These are phyloP conservation scores for Brachionus plicatilis DNA, from an alignment of 1,140 invertebrate species.

Conservation along the genomic window DNA sequence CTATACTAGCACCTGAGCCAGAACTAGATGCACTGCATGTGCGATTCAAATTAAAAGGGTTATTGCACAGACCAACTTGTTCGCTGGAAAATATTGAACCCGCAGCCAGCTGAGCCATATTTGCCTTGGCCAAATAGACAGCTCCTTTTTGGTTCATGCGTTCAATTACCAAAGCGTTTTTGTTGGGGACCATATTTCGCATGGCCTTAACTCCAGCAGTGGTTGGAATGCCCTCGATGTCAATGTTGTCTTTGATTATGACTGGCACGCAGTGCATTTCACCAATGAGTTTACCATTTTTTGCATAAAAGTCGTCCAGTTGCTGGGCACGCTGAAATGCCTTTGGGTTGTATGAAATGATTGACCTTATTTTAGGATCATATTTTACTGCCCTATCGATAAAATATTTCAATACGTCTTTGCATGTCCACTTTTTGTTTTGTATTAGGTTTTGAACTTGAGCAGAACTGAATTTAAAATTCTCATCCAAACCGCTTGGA, in stretches of 20 bases:
- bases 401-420: not conserved
- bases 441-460: not conserved
- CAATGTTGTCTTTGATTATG: conserved; percentile 12
- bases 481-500: not conserved
- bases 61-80: not conserved
- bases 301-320: not conserved
- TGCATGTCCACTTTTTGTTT: not conserved
- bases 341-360: not conserved
- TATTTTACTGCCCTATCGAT: not conserved
- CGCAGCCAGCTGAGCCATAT: not conserved
- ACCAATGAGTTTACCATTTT: not conserved
- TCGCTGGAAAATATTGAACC: not conserved
- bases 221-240: not conserved
- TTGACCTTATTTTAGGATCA: not conserved
- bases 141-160: not conserved
- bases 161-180: not conserved
- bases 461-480: not conserved
- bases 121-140: not conserved
- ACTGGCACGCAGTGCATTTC: conserved; percentile 20
- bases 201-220: not conserved
- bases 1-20: conserved; percentile 1
- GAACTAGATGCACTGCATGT: not conserved
- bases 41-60: not conserved
- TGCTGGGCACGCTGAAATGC: not conserved
- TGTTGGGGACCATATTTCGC: not conserved